These are phyloP conservation scores for Dicentrarchus labrax DNA, from an alignment of 2,113 vertebrate species.

Conservation along the genomic window DNA sequence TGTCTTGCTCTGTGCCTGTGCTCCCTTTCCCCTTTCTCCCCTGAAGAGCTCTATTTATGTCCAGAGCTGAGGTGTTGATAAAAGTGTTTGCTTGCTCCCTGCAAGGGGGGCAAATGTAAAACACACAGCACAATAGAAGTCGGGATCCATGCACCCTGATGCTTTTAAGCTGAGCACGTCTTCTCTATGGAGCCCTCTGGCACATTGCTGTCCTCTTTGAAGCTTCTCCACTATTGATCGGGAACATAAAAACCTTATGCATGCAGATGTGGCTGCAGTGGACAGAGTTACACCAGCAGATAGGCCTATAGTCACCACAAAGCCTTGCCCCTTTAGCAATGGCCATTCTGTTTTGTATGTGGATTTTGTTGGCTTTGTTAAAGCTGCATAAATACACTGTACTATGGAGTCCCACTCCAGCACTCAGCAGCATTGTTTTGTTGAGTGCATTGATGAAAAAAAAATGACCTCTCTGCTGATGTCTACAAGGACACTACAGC, in stretches of 20 bases:
- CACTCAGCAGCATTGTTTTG: slow-evolving; percentile 34
- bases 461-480: slow-evolving; percentile 17
- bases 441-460: slow-evolving; percentile 6
- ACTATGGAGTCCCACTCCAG: slow-evolving; percentile 13
- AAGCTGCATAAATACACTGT: slow-evolving; percentile 38
- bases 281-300: slow-evolving; percentile 43
- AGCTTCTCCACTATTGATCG: slow-evolving; percentile 75
- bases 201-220: slow-evolving; percentile 66
- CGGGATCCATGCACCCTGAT: slow-evolving; percentile 24
- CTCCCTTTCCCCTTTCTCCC: neutral
- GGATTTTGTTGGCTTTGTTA: slow-evolving; percentile 58
- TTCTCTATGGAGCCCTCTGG: slow-evolving; percentile 65
- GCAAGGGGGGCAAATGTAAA: slow-evolving; percentile 64
- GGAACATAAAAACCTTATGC: slow-evolving; percentile 45
- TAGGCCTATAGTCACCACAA: slow-evolving; percentile 15
- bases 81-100: slow-evolving; percentile 50
- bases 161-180: slow-evolving; percentile 43
- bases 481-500: slow-evolving; percentile 40
- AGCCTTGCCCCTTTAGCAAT: slow-evolving; percentile 40
- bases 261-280: slow-evolving; percentile 65
- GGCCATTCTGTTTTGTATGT: slow-evolving; percentile 21
- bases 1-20: slow-evolving; percentile 4
- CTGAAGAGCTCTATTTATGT: slow-evolving; percentile 36
- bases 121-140: slow-evolving; percentile 62
- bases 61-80: slow-evolving; percentile 56